phyloP scores from a whole-genome alignment of 2,113 vertebrate species.

The Plotosus lineatus region DNA sequence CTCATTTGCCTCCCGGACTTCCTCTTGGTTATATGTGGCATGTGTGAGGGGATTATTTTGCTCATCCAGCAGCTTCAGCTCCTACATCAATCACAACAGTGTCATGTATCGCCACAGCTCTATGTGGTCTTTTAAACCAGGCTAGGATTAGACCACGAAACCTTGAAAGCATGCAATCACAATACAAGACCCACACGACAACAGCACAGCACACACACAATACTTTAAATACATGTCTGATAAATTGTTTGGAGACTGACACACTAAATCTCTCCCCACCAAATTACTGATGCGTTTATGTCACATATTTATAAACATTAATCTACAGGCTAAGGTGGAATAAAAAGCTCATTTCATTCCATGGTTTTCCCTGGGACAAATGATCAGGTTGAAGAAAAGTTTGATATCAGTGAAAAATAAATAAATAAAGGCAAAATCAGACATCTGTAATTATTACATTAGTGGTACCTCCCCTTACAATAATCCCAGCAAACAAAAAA shows the following conservation, averaged over 20 bases:
- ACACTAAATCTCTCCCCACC: not conserved
- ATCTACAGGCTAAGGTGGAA: not conserved
- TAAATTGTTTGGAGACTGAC: not conserved
- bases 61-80: slow-evolving; percentile 83
- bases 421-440: too few species aligned
- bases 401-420: too few species aligned
- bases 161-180: not conserved
- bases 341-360: too few species aligned
- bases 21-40: slow-evolving; percentile 84
- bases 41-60: slow-evolving; percentile 90
- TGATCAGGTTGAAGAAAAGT: too few species aligned
- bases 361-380: too few species aligned
- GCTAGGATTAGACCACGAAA: not conserved
- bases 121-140: not conserved
- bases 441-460: too few species aligned
- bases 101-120: not conserved
- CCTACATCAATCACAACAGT: slow-evolving; percentile 67
- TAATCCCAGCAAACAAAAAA: too few species aligned
- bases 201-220: not conserved
- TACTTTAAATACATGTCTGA: not conserved
- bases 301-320: not conserved
- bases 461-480: too few species aligned
- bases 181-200: not conserved
- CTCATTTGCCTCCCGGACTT: slow-evolving; percentile 79
- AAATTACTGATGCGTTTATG: not conserved